Evolutionary conservation across 2,888 invertebrate species (phyloP).

Genomic region (Plagodis pulveraria): DNA sequence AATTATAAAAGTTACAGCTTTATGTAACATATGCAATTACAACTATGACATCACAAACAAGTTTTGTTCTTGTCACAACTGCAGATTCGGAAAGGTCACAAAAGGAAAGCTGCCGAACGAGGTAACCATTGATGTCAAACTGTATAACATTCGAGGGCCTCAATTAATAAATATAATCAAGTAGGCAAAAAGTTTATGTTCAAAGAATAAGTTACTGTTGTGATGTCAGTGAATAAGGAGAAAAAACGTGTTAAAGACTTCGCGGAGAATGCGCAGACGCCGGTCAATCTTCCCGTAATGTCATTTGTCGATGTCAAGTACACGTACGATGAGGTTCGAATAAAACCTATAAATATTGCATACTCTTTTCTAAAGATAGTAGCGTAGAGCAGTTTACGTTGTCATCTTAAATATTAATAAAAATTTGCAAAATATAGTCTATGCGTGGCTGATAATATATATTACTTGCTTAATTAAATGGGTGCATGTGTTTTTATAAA

Average conservation of each 20-base stretch:
- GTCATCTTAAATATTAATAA: too few relatives aligned
- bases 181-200: constrained; percentile 28
- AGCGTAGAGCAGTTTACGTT: too few relatives aligned
- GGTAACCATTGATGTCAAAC: constrained; percentile 30
- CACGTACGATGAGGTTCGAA: constrained; percentile 2
- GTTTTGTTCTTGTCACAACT: constrained; percentile 47
- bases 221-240: constrained; percentile 25
- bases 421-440: too few relatives aligned
- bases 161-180: constrained; percentile 32
- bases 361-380: too few relatives aligned
- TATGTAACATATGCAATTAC: constrained; percentile 42
- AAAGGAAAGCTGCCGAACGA: constrained; percentile 62
- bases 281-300: constrained; percentile 60
- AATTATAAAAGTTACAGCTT: constrained; percentile 41
- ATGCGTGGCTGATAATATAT: too few relatives aligned
- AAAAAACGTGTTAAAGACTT: constrained; percentile 27
- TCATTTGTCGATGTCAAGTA: constrained; percentile 58
- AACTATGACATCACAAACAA: constrained; percentile 51
- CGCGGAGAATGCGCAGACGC: constrained; percentile 45
- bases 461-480: too few relatives aligned
- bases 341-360: too few relatives aligned
- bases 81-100: constrained; percentile 65
- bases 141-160: constrained; percentile 14
- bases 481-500: too few relatives aligned
- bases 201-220: constrained; percentile 22